Conservation (phyloP, 1,140 invertebrate species). For the Dufourea novaeangliae region DNA sequence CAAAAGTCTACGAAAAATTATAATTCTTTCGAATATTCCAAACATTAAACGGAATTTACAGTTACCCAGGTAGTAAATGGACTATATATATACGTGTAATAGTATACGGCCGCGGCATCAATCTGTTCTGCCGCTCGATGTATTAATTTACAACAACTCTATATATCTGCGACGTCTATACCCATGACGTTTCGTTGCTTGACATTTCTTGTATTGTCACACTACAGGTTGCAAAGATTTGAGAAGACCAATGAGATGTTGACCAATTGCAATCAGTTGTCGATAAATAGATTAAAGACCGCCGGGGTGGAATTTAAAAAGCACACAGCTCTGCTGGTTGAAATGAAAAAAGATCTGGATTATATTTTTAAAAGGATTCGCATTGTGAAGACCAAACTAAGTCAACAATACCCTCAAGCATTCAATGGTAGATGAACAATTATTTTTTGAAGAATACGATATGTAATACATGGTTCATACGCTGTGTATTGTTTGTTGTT, state of each 20-base stretch:
- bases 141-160: too few species aligned
- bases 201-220: neutral
- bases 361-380: slow-evolving; percentile 90
- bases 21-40: too few species aligned
- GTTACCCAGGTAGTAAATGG: too few species aligned
- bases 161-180: neutral
- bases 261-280: slow-evolving; percentile 95
- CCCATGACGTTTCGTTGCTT: neutral
- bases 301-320: slow-evolving; percentile 93
- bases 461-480: neutral
- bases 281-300: slow-evolving; percentile 89
- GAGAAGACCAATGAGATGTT: slow-evolving; percentile 99
- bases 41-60: too few species aligned
- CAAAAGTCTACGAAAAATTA: too few species aligned
- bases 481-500: neutral
- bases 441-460: neutral
- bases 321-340: slow-evolving; percentile 90
- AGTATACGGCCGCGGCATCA: too few species aligned
- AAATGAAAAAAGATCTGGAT: slow-evolving; percentile 90
- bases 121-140: too few species aligned
- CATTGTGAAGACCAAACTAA: slow-evolving; percentile 90
- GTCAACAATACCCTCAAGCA: slow-evolving; percentile 93
- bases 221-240: slow-evolving; percentile 93
- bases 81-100: too few species aligned
- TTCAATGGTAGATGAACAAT: slow-evolving; percentile 83